These are phyloP conservation scores for Cyprinella venusta DNA, from an alignment of 2,797 vertebrate species.

Conservation along the genomic window DNA sequence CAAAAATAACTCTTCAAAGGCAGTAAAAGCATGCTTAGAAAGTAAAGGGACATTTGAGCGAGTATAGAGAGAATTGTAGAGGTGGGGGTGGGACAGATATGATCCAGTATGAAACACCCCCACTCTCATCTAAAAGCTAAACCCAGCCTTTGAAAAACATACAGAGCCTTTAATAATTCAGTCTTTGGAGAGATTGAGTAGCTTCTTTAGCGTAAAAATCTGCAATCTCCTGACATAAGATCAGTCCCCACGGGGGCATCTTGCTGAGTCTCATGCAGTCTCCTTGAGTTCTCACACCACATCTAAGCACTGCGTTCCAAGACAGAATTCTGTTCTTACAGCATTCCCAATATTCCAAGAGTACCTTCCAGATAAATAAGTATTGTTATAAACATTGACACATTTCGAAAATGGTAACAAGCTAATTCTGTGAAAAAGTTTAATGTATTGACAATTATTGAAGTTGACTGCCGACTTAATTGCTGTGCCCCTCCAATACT, in stretches of 20 bases:
- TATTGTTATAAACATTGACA: conserved; percentile 26
- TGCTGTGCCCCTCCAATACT: conserved; percentile 80
- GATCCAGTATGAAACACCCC: conserved; percentile 67
- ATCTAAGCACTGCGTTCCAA: conserved; percentile 19
- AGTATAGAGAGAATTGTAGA: conserved; percentile 63
- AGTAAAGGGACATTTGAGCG: conserved; percentile 81
- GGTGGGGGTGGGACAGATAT: conserved; percentile 68
- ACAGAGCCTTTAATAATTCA: conserved; percentile 84
- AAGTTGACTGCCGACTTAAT: conserved; percentile 83
- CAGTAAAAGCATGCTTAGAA: conserved; percentile 80
- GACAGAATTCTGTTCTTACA: conserved; percentile 37
- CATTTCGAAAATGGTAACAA: conserved; percentile 46
- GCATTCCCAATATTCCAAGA: conserved; percentile 17
- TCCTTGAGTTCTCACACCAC: conserved; percentile 41
- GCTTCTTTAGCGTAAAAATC: conserved; percentile 79
- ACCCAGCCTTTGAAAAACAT: conserved; percentile 83
- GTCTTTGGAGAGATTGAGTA: conserved; percentile 76
- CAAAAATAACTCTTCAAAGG: conserved; percentile 82
- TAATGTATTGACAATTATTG: conserved; percentile 76
- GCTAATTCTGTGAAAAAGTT: conserved; percentile 72
- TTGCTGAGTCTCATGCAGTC: conserved; percentile 46
- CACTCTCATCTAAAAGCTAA: conserved; percentile 73
- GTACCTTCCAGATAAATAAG: conserved; percentile 43
- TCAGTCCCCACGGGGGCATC: conserved; percentile 71
- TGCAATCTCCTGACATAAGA: conserved; percentile 81